phyloP scores from a whole-genome alignment of 1,140 invertebrate genomes.

The Pseudomyrmex flavicornis region DNA sequence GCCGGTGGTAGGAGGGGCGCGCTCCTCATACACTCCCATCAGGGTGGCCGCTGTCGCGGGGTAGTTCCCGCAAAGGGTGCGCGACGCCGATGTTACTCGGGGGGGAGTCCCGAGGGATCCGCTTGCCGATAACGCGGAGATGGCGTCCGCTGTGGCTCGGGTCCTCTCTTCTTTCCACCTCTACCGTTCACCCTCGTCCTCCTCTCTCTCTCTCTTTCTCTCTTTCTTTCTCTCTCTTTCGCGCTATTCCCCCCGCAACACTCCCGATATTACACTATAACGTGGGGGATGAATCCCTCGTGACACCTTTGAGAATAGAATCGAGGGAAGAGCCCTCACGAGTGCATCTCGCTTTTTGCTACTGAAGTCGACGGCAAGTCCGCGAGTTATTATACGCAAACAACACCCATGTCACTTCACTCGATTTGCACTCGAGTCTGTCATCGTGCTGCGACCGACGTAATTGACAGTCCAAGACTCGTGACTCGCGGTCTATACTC shows the following conservation, averaged over 20 bases:
- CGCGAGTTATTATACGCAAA: conserved; percentile 47
- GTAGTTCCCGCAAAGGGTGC: conserved; percentile 83
- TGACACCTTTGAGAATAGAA: conserved; percentile 38
- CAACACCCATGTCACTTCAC: conserved; percentile 66
- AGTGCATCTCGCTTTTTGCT: conserved; percentile 53
- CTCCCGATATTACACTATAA: conserved; percentile 53
- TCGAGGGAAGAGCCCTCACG: conserved; percentile 41
- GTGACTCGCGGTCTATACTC: conserved; percentile 11
- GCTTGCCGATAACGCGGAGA: conserved; percentile 80
- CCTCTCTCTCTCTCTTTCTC: conserved; percentile 47
- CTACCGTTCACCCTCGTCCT: conserved; percentile 56
- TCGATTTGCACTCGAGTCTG: conserved; percentile 54
- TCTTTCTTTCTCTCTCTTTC: conserved; percentile 54
- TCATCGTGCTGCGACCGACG: conserved; percentile 28
- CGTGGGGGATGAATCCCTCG: conserved; percentile 33
- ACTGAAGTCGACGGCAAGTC: not conserved
- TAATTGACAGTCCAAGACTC: conserved; percentile 20
- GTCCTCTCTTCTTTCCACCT: conserved; percentile 66
- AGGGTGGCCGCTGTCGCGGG: conserved; percentile 85
- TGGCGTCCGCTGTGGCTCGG: conserved; percentile 77
- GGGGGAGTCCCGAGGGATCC: conserved; percentile 79
- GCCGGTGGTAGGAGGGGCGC: conserved; percentile 86
- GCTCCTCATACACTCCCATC: conserved; percentile 87
- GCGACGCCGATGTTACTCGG: conserved; percentile 79
- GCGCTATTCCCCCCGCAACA: conserved; percentile 44